Evolutionary conservation across 2,888 invertebrate species (phyloP), one percentile per base, ranked within the genome.

Genomic region (Caenorhabditis macrosperma): DNA sequence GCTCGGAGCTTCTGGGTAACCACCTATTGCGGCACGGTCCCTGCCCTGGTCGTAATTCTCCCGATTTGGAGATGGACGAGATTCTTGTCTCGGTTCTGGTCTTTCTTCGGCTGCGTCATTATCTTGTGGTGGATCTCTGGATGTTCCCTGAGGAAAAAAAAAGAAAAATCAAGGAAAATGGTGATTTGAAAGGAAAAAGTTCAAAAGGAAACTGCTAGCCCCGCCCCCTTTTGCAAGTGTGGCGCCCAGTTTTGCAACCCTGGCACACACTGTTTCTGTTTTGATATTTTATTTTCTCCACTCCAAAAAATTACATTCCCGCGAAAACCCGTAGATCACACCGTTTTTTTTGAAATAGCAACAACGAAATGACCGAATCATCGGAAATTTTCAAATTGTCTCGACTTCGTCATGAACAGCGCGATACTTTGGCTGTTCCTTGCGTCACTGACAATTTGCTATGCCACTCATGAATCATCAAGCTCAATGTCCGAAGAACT

Each of bases 391-490:
- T 55, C 9, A 17, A 35, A 35, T 35, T 22, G 5, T 33, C 20
- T 15, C 46, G n/a, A 38, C 38, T 5, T 46, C 44, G 38, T 22
- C 33, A 67, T 67, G 67, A 67, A 67, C 33, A 33, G 35, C 30
- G 33, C 44, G 9, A 55, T 44, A 7, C 7, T 20, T 15, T 15
- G 22, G 9, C 44, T 67, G 0, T 24, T 57, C 3, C 10, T 48
- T 1, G n/a, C 46, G n/a, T 22, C 35, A 30, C 12, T 20, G 26
- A n/a, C 26, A 2, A 4, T 55, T 10, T 46, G 26, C n/a, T 28
- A 15, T 5, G 41, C 7, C 22, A 10, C 35, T 17, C 1, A 35
- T 26, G 67, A 35, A 7, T 26, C 48, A 10, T 30, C 66, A 15
- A 26, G 12, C 9, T 15, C 20, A 9, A 15, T 59, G 20, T 38